Conservation (phyloP, 2,113 vertebrate species). For the Narcine bancroftii region DNA sequence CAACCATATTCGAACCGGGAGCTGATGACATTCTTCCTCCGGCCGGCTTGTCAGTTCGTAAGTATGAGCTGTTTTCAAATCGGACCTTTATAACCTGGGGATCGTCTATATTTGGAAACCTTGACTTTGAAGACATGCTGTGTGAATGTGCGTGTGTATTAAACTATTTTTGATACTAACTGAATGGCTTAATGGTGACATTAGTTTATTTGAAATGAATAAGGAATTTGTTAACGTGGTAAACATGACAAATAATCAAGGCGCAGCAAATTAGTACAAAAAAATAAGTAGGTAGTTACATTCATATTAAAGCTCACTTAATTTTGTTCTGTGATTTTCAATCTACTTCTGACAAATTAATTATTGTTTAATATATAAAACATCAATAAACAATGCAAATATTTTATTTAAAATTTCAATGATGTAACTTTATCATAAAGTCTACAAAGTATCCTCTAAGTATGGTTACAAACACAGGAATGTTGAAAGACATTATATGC, state of each 20-base stretch:
- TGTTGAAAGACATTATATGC: background rate
- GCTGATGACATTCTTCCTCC: too few relatives aligned
- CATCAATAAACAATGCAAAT: background rate
- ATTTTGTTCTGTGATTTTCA: background rate
- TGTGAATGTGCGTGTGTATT: background rate
- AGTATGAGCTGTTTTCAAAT: too few relatives aligned
- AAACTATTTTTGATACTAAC: background rate
- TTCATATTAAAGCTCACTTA: background rate
- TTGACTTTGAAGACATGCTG: background rate
- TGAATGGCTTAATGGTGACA: background rate
- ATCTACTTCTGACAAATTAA: background rate
- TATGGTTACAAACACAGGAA: background rate
- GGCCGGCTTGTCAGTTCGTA: too few relatives aligned
- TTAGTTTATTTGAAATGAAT: background rate
- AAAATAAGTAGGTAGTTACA: background rate
- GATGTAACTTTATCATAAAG: background rate
- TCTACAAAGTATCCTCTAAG: background rate
- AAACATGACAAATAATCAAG: background rate
- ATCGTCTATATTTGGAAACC: background rate
- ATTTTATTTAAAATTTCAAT: background rate
- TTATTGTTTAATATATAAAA: background rate
- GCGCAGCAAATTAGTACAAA: background rate
- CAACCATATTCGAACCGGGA: too few relatives aligned
- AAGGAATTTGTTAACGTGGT: background rate
- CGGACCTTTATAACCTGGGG: too few relatives aligned